Conservation (phyloP, 37 sponge, comb jelly and placozoan genomes). For the Crambe crambe region DNA sequence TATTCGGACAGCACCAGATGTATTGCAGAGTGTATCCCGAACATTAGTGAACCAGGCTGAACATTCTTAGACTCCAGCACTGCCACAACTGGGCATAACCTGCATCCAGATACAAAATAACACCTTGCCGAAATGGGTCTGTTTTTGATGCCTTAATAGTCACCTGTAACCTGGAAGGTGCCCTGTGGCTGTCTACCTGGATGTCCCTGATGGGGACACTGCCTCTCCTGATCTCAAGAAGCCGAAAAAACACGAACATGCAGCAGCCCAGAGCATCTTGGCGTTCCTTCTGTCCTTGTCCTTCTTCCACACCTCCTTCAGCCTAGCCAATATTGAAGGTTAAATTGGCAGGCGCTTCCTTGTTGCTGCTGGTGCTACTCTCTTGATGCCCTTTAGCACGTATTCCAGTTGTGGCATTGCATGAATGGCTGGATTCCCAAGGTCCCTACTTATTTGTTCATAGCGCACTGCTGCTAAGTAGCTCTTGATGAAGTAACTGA, state of each 20-base stretch:
- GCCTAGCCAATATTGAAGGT: no score
- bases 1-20: no score
- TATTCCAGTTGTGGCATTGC: slow-evolving; percentile 1
- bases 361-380: neutral
- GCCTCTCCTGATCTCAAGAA: neutral
- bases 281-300: no score
- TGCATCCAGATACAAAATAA: slow-evolving; percentile 6
- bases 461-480: slow-evolving; percentile 4
- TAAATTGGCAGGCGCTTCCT: no score
- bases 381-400: slow-evolving; percentile 2
- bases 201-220: neutral
- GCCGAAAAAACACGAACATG: neutral
- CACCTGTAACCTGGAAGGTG: neutral
- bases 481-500: neutral
- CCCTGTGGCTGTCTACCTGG: neutral
- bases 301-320: no score
- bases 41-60: no score
- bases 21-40: no score
- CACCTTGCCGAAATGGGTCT: slow-evolving; percentile 44
- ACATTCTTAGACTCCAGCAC: neutral
- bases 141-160: slow-evolving; percentile 6
- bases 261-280: neutral
- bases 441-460: neutral
- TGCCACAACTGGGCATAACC: slow-evolving; percentile 34
- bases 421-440: neutral